Evolutionary conservation across 2,888 invertebrate species (phyloP).

Genomic region (Chrysolina americana): DNA sequence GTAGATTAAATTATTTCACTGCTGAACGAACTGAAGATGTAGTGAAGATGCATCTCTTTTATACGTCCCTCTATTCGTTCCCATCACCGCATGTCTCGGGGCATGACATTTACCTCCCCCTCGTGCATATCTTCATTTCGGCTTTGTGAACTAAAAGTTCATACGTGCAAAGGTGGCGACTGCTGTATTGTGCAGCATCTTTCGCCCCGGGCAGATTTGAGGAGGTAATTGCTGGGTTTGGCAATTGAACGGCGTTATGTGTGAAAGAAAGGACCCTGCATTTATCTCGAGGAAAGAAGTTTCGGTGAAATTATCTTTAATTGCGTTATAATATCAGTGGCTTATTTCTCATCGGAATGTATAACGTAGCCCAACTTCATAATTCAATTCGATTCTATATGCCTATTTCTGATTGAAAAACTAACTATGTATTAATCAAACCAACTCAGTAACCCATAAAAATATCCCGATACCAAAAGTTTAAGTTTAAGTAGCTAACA

Average conservation of each 20-base stretch:
- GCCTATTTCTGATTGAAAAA: too few species aligned
- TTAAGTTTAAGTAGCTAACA: too few species aligned
- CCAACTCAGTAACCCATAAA: too few species aligned
- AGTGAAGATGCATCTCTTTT: constrained; percentile 52
- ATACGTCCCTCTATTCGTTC: constrained; percentile 50
- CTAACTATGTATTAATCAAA: too few species aligned
- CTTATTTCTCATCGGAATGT: too few species aligned
- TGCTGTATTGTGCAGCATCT: constrained; percentile 35
- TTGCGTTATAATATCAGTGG: too few species aligned
- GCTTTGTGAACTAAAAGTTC: constrained; percentile 57
- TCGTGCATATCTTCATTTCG: constrained; percentile 56
- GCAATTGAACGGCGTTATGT: constrained; percentile 21
- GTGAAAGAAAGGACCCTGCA: neutral
- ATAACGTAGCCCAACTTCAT: too few species aligned
- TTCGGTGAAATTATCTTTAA: too few species aligned
- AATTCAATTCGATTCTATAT: too few species aligned
- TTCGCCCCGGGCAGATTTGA: constrained; percentile 21
- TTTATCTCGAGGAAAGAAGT: neutral
- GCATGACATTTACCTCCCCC: constrained; percentile 60
- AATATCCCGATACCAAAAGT: too few species aligned
- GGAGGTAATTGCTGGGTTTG: constrained; percentile 30
- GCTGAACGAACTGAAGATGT: constrained; percentile 51
- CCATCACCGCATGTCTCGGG: constrained; percentile 48
- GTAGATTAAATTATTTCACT: constrained; percentile 39
- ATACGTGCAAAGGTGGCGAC: constrained; percentile 39